These are phyloP conservation scores for Physella acuta DNA, from an alignment of 1,140 invertebrate genomes.

Conservation along the genomic window DNA sequence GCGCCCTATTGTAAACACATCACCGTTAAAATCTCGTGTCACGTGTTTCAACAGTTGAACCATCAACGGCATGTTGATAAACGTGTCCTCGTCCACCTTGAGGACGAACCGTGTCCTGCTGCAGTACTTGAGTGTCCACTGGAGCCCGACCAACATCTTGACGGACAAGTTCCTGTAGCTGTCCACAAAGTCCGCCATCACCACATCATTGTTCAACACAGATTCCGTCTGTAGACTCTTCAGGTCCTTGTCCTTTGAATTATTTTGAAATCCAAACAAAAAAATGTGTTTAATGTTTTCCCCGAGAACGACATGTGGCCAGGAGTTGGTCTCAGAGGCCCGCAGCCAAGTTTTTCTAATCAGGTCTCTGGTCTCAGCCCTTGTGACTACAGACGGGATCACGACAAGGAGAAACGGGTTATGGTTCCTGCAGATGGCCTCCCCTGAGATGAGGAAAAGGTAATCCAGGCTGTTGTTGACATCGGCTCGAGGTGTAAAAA, in stretches of 20 bases:
- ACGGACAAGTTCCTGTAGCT: conserved; percentile 39
- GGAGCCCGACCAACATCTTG: conserved; percentile 77
- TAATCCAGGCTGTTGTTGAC: neutral
- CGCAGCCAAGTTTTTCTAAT: conserved; percentile 11
- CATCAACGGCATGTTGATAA: conserved; percentile 70
- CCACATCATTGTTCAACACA: conserved; percentile 32
- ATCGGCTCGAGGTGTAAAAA: neutral
- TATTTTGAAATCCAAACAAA: neutral
- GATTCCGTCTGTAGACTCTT: conserved; percentile 20
- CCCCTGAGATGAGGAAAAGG: neutral
- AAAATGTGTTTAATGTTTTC: conserved; percentile 4
- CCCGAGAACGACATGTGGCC: neutral
- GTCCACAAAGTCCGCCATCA: conserved; percentile 43
- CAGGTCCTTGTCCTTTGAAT: neutral
- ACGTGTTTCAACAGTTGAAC: conserved; percentile 3
- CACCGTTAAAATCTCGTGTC: neutral
- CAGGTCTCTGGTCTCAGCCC: neutral
- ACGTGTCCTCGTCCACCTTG: conserved; percentile 87
- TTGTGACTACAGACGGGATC: conserved; percentile 7
- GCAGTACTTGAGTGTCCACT: conserved; percentile 73
- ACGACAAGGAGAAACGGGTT: conserved; percentile 1
- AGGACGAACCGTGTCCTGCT: conserved; percentile 68
- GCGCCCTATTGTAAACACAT: neutral
- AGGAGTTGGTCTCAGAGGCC: conserved; percentile 1
- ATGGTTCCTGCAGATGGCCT: neutral